phyloP scores from a whole-genome alignment of 2,888 invertebrate genomes.

The Byasa hedistus region DNA sequence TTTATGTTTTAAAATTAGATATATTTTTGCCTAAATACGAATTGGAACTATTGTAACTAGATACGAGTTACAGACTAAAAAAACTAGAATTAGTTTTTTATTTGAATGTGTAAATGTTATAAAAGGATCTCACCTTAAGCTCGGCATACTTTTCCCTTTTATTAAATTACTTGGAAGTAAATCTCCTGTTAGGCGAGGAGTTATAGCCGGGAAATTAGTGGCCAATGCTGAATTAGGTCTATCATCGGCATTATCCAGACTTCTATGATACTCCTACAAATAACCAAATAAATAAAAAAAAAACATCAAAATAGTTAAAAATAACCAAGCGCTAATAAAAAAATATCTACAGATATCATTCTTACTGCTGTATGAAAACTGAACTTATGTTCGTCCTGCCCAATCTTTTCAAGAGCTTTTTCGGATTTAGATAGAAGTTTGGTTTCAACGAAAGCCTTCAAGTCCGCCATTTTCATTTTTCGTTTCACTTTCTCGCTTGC shows the following conservation, averaged over 20 bases:
- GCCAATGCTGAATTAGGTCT: conserved; percentile 86
- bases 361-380: conserved; percentile 76
- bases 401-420: conserved; percentile 93
- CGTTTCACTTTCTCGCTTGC: conserved; percentile 91
- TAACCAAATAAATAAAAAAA: conserved; percentile 1
- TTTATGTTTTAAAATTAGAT: neutral
- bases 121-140: conserved; percentile 87
- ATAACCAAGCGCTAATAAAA: conserved; percentile 38
- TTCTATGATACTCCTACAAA: conserved; percentile 88
- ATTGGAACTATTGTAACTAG: conserved; percentile 26
- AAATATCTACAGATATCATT: conserved; percentile 82
- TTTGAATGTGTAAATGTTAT: conserved; percentile 26
- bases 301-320: conserved; percentile 21
- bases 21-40: conserved; percentile 8
- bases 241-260: conserved; percentile 89
- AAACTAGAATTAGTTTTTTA: conserved; percentile 20
- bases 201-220: conserved; percentile 81
- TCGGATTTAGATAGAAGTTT: conserved; percentile 94
- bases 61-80: conserved; percentile 21
- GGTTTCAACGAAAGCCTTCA: conserved; percentile 94
- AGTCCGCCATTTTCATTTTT: conserved; percentile 94
- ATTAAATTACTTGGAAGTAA: conserved; percentile 84
- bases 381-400: conserved; percentile 86
- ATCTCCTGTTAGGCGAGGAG: conserved; percentile 75
- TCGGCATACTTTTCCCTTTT: conserved; percentile 98